A percentile compares a stretch with the other conserved stretches of the same genome.
Conservation (phyloP, 2,797 vertebrate genomes). For the Xiphophorus birchmanni region DNA sequence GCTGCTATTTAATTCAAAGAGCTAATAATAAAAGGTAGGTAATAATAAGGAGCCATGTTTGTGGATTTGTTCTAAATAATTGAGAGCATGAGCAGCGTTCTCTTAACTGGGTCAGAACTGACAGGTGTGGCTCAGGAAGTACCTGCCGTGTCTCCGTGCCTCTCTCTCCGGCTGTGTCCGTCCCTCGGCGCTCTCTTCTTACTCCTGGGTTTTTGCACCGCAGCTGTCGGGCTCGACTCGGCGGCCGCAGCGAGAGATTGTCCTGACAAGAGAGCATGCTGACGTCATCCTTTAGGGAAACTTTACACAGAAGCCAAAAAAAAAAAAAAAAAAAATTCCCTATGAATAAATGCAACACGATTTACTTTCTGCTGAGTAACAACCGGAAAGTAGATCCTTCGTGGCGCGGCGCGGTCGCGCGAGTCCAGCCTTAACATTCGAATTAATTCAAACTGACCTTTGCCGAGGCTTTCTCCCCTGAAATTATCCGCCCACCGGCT, state of each 20-base stretch:
- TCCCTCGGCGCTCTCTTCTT: conserved; percentile 87
- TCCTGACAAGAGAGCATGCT: conserved; percentile 72
- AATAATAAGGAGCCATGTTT: not conserved
- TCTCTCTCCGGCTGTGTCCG: conserved; percentile 82
- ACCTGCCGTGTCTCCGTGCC: conserved; percentile 79
- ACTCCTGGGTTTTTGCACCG: conserved; percentile 78
- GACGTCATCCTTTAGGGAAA: conserved; percentile 58
- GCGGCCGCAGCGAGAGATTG: conserved; percentile 66
- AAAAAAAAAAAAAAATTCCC: not conserved
- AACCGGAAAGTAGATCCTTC: conserved; percentile 45
- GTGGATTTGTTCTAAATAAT: not conserved
- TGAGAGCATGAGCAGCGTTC: not conserved
- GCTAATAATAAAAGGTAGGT: not conserved
- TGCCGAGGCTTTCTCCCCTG: conserved; percentile 71
- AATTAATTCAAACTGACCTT: conserved; percentile 60
- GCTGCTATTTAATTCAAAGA: not conserved
- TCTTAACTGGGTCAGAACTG: conserved; percentile 7
- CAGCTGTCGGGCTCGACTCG: conserved; percentile 69
- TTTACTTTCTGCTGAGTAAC: conserved; percentile 50
- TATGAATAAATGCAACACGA: conserved; percentile 50
- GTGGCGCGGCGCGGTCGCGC: conserved; percentile 37
- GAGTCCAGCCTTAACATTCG: conserved; percentile 17
- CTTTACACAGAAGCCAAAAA: conserved; percentile 28
- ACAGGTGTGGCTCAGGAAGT: not conserved
- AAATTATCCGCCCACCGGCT: conserved; percentile 79